These are phyloP conservation scores for Vulpes ferrilata DNA, from an alignment of 2,113 vertebrate genomes.

Conservation along the genomic window DNA sequence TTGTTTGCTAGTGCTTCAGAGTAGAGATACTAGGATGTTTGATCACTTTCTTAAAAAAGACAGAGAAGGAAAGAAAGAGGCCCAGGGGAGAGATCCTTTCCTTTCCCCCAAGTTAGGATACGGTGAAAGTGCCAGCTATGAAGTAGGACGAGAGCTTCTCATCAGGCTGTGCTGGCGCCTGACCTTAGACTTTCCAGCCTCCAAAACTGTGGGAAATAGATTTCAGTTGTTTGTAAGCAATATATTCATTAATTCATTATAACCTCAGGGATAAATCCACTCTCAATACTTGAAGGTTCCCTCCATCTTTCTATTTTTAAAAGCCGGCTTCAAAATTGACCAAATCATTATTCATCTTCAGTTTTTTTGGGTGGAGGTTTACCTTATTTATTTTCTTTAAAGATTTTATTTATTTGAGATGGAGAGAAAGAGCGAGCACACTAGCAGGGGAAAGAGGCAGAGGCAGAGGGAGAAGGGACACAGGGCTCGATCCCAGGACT, in stretches of 20 bases:
- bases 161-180: background rate
- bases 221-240: background rate
- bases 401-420: background rate
- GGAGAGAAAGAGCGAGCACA: background rate
- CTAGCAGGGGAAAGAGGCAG: rapidly evolving
- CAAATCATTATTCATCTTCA: background rate
- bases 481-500: background rate
- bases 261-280: background rate
- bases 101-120: background rate
- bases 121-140: background rate
- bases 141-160: background rate
- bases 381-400: background rate
- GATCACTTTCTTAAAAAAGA: background rate
- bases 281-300: background rate
- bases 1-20: background rate
- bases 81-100: background rate
- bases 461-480: background rate
- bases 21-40: background rate
- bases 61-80: background rate
- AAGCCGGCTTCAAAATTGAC: background rate
- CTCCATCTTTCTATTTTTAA: background rate
- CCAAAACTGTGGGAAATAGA: background rate
- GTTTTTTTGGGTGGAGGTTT: background rate
- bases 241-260: background rate
- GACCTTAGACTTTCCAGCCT: background rate